Base-by-base conservation (phyloP, 2,797 vertebrate genomes). In the Denticeps clupeoides region DNA sequence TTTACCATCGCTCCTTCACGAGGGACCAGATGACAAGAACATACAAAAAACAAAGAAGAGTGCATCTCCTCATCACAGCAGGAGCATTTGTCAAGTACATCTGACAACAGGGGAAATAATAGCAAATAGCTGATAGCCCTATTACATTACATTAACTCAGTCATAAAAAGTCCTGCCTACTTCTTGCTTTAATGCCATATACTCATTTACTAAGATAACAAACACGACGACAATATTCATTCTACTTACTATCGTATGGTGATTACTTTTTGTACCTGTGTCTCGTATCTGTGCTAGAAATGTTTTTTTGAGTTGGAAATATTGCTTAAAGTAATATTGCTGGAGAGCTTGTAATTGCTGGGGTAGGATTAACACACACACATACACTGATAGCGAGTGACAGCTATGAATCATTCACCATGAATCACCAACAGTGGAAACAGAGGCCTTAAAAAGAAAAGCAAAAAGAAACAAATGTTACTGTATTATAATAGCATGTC, bases 401-500 rank as follows among this genome's bases (percentile, higher is more conserved):
- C 65, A 74, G 64, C 45, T 59, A 42, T 65, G 68, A 75, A 69
- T 71, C 61, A 69, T 67, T 60, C 46, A 47, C 25, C 45, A 47
- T 62, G 63, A 71, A 60, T 60, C 60, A 57, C 63, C 60, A 71
- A 80, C 71, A 75, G 74, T 65, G 55, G 60, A 73, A 71, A 67
- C 65, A 60, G 60, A 68, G 38, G 35, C 35, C 38, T 8, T 16
- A 38, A 35, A 35, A 16, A 31, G 4, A 5, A 37, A 31, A 33
- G 28, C 27, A 29, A n/a, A 11, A 9, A 26, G 29, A n/a, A 7
- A 21, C 38, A 38, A 73, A 62, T 21, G 62, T 62, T 67, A 41
- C 78, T 78, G 79, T 78, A 73, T 74, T 68, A 75, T 80, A 81
- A 80, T 75, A 63, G 72, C 57, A 33, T 49, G 57, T 65, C 68